These are phyloP conservation scores for Pteropus rufus DNA, from an alignment of 2,797 vertebrate genomes.

Conservation along the genomic window DNA sequence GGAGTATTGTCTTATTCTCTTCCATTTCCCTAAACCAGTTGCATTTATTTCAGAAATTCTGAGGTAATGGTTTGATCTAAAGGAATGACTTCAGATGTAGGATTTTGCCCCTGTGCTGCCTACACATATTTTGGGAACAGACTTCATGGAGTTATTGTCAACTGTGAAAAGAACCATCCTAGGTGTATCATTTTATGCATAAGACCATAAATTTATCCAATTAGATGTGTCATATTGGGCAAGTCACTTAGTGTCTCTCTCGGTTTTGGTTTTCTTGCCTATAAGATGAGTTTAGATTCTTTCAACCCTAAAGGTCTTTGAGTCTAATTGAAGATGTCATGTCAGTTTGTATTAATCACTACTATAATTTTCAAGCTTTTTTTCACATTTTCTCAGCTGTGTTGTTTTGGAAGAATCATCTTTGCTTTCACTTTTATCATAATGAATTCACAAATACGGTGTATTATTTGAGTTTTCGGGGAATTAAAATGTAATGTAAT, in stretches of 20 bases:
- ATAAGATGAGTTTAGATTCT: background rate
- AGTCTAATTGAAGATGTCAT: background rate
- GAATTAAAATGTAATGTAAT: slow-evolving; percentile 38
- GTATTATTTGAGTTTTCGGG: background rate
- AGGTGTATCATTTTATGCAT: background rate
- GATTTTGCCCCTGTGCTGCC: background rate
- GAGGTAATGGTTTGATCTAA: background rate
- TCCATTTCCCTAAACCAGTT: background rate
- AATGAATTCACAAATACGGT: background rate
- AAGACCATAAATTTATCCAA: background rate
- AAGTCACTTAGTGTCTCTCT: background rate
- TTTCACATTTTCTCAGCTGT: background rate
- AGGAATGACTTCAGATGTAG: background rate
- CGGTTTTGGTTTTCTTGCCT: slow-evolving; percentile 25
- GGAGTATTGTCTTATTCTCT: background rate
- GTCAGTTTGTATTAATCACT: background rate
- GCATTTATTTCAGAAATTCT: background rate
- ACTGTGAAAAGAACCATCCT: background rate
- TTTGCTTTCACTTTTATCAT: slow-evolving; percentile 34
- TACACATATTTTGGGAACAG: background rate
- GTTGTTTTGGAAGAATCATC: background rate
- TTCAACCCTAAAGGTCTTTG: background rate
- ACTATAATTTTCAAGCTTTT: slow-evolving; percentile 3
- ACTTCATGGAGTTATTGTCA: background rate
- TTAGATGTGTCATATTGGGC: background rate